Evolutionary conservation across 2,888 invertebrate species (phyloP), one percentile per base, ranked within the genome.

Genomic region (Cantharis flavilabris): DNA sequence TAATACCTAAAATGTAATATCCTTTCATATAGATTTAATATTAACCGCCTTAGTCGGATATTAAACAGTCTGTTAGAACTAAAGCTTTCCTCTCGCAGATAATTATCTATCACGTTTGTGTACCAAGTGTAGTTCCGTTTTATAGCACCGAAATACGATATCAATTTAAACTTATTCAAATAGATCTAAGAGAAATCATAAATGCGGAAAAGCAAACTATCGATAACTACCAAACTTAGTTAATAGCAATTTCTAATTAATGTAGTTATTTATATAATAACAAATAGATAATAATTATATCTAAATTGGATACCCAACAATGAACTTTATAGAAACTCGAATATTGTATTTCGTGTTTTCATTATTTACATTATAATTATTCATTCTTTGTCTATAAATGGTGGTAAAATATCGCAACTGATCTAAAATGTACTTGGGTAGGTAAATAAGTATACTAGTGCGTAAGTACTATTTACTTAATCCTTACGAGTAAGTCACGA

Each of bases 111-210:
- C 33, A 69, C 73, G 30, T 73, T 72, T 67, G 49, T 28, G 70
- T 73, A 73, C 16, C 62, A 30, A 73, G 30, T 69, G 73, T 26
- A 70, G 73, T 73, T 73, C 70, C 70, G 73, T 70, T 73, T 26
- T 73, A 63, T 69, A 75, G 26, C 65, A 71, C 49, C 70, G 75
- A 75, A 75, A 75, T 71, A 64, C 75, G 75, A 75, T 71, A 75
- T 75, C 75, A 75, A 75, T 75, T 75, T 75, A 71, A 75, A 71
- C 75, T 75, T 75, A 75, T 75, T 75, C 71, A 71, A 64, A 75
- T 67, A 75, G 70, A 70, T 72, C 70, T 64, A 16, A 71, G 69
- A 62, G 62, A 30, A 70, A 71, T 63, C 49, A 65, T 70, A 65
- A 70, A 70, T 33, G 70, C 65, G 65, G 70, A 70, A 73, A 71